These are phyloP conservation scores for Hermaeophaga mercurialis DNA, from an alignment of 2,888 invertebrate species.

Conservation along the genomic window DNA sequence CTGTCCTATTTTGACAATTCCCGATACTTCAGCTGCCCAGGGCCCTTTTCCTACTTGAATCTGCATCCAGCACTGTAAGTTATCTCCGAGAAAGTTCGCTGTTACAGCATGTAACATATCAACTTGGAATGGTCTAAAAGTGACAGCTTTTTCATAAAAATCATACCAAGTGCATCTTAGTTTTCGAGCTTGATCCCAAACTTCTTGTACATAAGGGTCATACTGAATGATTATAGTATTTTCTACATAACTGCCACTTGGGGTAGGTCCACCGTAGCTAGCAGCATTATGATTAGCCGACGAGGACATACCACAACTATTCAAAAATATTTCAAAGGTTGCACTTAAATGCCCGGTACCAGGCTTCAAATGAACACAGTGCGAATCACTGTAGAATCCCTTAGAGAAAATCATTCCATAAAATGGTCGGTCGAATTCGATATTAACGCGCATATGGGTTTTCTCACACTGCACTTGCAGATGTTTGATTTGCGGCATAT, in stretches of 20 bases:
- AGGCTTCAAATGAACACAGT: constrained; percentile 90
- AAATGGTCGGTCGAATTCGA: constrained; percentile 93
- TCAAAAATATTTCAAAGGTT: constrained; percentile 91
- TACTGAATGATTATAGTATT: constrained; percentile 95
- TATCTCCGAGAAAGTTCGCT: constrained; percentile 94
- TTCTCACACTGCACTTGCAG: constrained; percentile 95
- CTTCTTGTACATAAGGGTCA: constrained; percentile 93
- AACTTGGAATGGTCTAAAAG: constrained; percentile 93
- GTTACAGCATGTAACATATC: constrained; percentile 95
- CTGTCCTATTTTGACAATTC: constrained; percentile 94
- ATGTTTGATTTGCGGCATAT: constrained; percentile 92
- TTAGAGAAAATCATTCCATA: constrained; percentile 97
- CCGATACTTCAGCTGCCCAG: constrained; percentile 96
- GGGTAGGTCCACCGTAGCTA: constrained; percentile 82
- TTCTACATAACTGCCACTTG: constrained; percentile 91
- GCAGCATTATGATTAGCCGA: constrained; percentile 89
- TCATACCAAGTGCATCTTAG: constrained; percentile 95
- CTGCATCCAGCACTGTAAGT: constrained; percentile 97
- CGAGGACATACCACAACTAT: constrained; percentile 92
- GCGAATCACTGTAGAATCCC: constrained; percentile 89
- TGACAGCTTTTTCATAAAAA: constrained; percentile 93
- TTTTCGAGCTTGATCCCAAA: constrained; percentile 94
- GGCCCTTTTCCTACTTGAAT: constrained; percentile 96
- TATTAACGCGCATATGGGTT: constrained; percentile 93
- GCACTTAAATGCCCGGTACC: constrained; percentile 90